These are phyloP conservation scores for Hirundichthys speculiger DNA, from an alignment of 2,113 vertebrate genomes.

Conservation along the genomic window DNA sequence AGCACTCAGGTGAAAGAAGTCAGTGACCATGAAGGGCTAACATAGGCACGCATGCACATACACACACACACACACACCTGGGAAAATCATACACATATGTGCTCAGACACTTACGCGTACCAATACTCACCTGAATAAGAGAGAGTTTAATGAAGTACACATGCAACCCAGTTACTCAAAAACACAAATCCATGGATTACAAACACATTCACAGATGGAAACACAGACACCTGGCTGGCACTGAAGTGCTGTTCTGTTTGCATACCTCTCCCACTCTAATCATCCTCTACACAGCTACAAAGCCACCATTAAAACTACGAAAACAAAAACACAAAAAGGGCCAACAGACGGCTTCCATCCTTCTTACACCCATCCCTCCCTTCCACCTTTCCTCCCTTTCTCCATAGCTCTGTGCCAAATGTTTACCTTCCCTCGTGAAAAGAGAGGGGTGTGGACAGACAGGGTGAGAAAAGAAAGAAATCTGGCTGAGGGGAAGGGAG, in stretches of 20 bases:
- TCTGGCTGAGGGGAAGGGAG: slow-evolving; percentile 82
- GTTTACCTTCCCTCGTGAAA: slow-evolving; percentile 72
- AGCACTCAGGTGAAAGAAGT: slow-evolving; percentile 73
- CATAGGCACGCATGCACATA: slow-evolving; percentile 22
- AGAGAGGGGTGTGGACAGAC: slow-evolving; percentile 73
- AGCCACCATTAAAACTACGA: slow-evolving; percentile 69
- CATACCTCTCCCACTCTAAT: slow-evolving; percentile 67
- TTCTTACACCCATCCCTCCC: slow-evolving; percentile 50
- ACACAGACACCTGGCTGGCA: slow-evolving; percentile 74
- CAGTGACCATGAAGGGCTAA: slow-evolving; percentile 66
- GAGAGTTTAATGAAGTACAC: slow-evolving; percentile 17
- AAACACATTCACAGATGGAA: slow-evolving; percentile 39
- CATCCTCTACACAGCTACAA: slow-evolving; percentile 72
- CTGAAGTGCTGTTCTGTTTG: slow-evolving; percentile 70
- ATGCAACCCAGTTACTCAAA: slow-evolving; percentile 8
- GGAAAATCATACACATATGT: slow-evolving; percentile 1
- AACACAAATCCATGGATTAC: slow-evolving; percentile 9
- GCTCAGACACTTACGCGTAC: not conserved
- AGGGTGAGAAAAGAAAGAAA: slow-evolving; percentile 79
- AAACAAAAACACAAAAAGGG: slow-evolving; percentile 72
- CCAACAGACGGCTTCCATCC: slow-evolving; percentile 67
- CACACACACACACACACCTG: slow-evolving; percentile 20
- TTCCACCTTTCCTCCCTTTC: slow-evolving; percentile 45
- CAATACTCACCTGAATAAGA: slow-evolving; percentile 6
- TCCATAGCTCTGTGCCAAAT: slow-evolving; percentile 56